Conservation (phyloP, 2,797 vertebrate genomes). For the Prionace glauca region DNA sequence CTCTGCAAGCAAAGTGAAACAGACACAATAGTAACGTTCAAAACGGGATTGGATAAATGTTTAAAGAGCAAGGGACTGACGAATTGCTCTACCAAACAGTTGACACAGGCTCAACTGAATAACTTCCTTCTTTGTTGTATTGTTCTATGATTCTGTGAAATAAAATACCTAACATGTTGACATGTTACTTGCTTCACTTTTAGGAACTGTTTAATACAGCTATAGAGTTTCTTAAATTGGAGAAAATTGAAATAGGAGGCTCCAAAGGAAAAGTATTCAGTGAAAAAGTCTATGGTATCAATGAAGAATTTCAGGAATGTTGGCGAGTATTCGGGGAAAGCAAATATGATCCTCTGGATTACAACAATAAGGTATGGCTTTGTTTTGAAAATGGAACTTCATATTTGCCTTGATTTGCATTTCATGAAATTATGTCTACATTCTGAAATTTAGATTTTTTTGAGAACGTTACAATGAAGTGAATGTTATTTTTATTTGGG, state of each 20-base stretch:
- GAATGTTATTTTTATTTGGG: neutral
- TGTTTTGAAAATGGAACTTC: neutral
- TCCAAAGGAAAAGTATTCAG: conserved; percentile 60
- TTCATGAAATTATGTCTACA: neutral
- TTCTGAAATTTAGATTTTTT: conserved; percentile 1
- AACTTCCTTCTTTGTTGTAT: neutral
- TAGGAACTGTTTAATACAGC: conserved; percentile 63
- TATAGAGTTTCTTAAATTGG: conserved; percentile 65
- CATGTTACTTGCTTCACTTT: neutral
- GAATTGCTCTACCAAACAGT: neutral
- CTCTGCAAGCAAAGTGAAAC: neutral
- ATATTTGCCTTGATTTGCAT: neutral
- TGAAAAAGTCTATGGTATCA: conserved; percentile 59
- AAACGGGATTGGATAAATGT: neutral
- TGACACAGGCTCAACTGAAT: neutral
- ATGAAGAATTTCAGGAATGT: conserved; percentile 62
- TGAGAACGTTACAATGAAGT: neutral
- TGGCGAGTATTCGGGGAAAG: conserved; percentile 64
- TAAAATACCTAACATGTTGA: neutral
- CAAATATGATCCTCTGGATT: conserved; percentile 65
- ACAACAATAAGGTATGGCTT: conserved; percentile 51
- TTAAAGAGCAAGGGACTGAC: neutral
- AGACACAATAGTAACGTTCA: neutral
- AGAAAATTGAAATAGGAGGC: conserved; percentile 60
- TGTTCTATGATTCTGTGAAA: neutral